A percentile compares a stretch with the other conserved stretches of the same genome.
Conservation (phyloP, 2,888 invertebrate genomes). For the Machimus rusticus region DNA sequence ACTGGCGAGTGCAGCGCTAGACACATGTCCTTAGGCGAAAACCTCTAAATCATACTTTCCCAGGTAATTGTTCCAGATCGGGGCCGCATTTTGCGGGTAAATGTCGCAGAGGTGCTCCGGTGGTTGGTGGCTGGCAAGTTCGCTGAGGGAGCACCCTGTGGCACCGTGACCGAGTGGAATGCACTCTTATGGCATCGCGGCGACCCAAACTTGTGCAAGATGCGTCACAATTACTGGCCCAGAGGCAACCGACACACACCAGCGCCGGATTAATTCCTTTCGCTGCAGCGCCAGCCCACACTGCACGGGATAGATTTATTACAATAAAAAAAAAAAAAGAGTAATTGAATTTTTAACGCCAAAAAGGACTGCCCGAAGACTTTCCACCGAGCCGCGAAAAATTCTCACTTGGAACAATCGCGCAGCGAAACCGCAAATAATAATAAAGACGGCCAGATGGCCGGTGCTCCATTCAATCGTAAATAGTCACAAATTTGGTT, state of each 20-base stretch:
- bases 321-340: neutral
- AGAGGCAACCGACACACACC: neutral
- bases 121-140: neutral
- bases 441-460: neutral
- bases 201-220: neutral
- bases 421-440: neutral
- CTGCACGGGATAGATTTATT: neutral
- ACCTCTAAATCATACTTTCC: neutral
- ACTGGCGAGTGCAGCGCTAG: neutral
- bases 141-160: neutral
- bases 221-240: neutral
- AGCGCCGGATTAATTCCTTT: neutral
- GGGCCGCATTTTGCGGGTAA: neutral
- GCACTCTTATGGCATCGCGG: conserved; percentile 23
- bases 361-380: neutral
- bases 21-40: neutral
- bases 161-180: conserved; percentile 17
- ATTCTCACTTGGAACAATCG: neutral
- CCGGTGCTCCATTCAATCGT: neutral
- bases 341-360: neutral
- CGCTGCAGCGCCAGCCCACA: neutral
- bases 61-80: neutral
- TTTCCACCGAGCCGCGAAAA: neutral
- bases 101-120: neutral
- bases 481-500: neutral